These are phyloP conservation scores for Prorops nasuta DNA, from an alignment of 1,140 invertebrate species.

Conservation along the genomic window DNA sequence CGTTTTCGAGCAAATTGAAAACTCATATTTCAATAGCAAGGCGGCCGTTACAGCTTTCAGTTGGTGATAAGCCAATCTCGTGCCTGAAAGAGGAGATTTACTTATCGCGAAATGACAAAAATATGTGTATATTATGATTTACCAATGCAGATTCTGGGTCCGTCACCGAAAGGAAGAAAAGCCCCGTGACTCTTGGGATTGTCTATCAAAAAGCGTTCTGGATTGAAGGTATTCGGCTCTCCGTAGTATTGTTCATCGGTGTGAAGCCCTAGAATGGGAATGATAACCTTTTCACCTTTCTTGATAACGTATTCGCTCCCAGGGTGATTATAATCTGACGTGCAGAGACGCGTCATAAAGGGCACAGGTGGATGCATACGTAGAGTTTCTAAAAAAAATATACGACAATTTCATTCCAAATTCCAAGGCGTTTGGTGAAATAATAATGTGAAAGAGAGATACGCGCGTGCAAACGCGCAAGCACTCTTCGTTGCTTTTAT, in stretches of 20 bases:
- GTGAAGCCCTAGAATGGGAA: conserved; percentile 56
- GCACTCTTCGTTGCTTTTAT: too few relatives aligned
- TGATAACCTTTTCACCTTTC: conserved; percentile 50
- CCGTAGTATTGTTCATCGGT: conserved; percentile 60
- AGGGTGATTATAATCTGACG: conserved; percentile 53
- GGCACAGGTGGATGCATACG: conserved; percentile 55
- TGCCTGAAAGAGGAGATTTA: conserved; percentile 10
- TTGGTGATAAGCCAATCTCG: conserved; percentile 18
- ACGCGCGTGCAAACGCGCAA: too few relatives aligned
- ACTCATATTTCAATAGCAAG: conserved; percentile 25
- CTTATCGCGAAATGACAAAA: neutral
- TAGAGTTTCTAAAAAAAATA: conserved; percentile 56
- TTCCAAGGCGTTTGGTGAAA: too few relatives aligned
- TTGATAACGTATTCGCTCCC: conserved; percentile 51
- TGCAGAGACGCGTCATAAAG: conserved; percentile 49
- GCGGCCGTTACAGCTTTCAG: conserved; percentile 21
- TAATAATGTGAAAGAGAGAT: too few relatives aligned
- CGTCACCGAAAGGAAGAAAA: conserved; percentile 66
- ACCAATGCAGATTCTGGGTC: conserved; percentile 65
- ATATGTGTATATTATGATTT: conserved; percentile 1
- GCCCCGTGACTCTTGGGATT: conserved; percentile 47
- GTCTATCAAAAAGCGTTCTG: conserved; percentile 63
- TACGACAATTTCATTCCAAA: too few relatives aligned
- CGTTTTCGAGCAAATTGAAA: conserved; percentile 12
- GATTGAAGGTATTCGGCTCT: conserved; percentile 65